These are phyloP conservation scores for Brienomyrus longianalis DNA, from an alignment of 2,113 vertebrate species.

Conservation along the genomic window DNA sequence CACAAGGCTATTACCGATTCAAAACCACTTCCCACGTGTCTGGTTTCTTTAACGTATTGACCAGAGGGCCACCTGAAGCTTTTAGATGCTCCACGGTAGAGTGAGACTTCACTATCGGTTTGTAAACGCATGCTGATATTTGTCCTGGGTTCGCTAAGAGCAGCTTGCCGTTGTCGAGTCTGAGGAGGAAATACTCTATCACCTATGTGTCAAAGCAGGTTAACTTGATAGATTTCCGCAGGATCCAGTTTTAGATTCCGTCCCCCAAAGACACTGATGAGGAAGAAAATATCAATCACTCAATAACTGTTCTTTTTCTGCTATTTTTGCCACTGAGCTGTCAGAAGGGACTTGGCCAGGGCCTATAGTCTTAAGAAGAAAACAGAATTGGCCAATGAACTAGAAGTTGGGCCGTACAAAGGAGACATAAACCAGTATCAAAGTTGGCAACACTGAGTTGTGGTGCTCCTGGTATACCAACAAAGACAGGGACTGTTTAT, in stretches of 20 bases:
- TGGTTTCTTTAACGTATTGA: neutral
- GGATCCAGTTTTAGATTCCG: neutral
- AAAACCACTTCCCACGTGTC: neutral
- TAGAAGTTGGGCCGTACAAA: neutral
- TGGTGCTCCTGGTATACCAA: neutral
- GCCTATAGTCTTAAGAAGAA: too few species aligned
- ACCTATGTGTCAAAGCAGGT: neutral
- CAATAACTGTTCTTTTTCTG: neutral
- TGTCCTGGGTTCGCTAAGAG: neutral
- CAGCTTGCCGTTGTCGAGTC: neutral
- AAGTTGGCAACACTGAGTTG: neutral
- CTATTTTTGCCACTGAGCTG: neutral
- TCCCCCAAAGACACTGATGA: neutral
- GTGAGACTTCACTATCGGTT: neutral
- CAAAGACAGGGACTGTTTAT: neutral
- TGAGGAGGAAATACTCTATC: neutral
- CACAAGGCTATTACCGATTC: neutral
- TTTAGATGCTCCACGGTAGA: neutral
- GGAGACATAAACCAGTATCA: neutral
- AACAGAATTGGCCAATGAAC: neutral
- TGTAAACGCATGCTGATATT: neutral
- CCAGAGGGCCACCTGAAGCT: neutral
- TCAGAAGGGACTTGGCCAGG: neutral
- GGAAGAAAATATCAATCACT: constrained; percentile 1
- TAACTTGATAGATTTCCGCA: neutral